Evolutionary conservation across 2,797 vertebrate species (phyloP), one percentile per base, ranked within the genome.

Genomic region (Chelonia mydas): DNA sequence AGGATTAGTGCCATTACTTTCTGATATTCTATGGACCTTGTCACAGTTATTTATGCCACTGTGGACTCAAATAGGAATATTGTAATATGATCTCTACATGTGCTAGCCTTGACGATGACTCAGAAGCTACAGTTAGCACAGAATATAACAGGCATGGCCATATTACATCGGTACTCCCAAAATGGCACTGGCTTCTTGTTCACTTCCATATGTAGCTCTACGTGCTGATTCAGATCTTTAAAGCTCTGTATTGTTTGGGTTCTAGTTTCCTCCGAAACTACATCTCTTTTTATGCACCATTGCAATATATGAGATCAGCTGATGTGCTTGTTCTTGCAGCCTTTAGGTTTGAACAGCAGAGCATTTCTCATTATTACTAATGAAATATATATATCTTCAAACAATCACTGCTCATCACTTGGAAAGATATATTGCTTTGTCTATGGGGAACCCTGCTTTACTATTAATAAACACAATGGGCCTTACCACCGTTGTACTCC

Each of bases 1-100:
- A 90, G 83, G 53, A 79, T 72, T 88, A 50, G 25, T 83, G 80
- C 21, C 89, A 65, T 83, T 83, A 3, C 72, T 82, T 89, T 83
- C 16, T 83, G 50, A 59, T 6, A 7, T 55, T 55, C 9, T 25
- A 3, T 76, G 81, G 81, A 15, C 28, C 90, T 88, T 72, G 45
- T 37, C 83, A 55, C 2, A 12, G 12, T 87, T 89, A 77, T 25
- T 85, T 92, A 0, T 81, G 83, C 93, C 79, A 72, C 27, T 1
- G 55, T 88, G 25, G 80, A 83, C 84, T 91, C 27, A 68, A 7
- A 68, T 37, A 68, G 83, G 0, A 82, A 79, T 57, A 11, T 33
- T 92, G 1, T 81, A 76, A 53, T 53, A 9, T 1, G 0, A 80
- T 5, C 21, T 3, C 78, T 55, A 15, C 54, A 81, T 89, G 61